Evolutionary conservation across 30 jellyfish, hydroid and myxozoan species (phyloP).

Genomic region (Pseudorhiza aurosa): DNA sequence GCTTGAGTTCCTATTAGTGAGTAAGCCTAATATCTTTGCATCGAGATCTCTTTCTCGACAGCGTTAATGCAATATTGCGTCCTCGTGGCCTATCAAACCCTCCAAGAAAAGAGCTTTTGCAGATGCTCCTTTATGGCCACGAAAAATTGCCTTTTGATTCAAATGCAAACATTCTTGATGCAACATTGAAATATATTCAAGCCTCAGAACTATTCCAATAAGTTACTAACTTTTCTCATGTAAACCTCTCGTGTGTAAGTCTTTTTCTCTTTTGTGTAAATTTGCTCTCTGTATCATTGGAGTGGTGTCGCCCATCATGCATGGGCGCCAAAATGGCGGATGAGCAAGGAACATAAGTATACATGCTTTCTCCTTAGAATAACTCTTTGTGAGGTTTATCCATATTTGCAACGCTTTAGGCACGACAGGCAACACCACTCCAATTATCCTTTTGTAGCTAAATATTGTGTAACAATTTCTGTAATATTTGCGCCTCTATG

Average conservation of each 20-base stretch:
- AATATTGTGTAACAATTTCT: not conserved
- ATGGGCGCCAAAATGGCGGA: conserved; percentile 4
- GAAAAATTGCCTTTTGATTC: conserved; percentile 39
- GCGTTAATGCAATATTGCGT: no score
- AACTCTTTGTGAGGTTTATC: not conserved
- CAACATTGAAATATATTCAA: conserved; percentile 8
- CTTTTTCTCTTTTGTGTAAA: not conserved
- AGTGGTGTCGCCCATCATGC: conserved; percentile 14
- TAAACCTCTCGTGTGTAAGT: conserved; percentile 1
- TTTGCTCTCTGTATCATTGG: not conserved
- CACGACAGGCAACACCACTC: not conserved
- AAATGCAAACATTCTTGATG: conserved; percentile 31
- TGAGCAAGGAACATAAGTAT: not conserved
- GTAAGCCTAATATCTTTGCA: no score
- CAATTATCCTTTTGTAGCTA: no score
- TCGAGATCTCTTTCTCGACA: no score
- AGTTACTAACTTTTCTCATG: not conserved
- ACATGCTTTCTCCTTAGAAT: not conserved
- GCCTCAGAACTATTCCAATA: conserved; percentile 4
- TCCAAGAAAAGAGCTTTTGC: conserved; percentile 17
- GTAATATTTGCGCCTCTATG: not conserved
- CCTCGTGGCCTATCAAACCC: conserved; percentile 3
- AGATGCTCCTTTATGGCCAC: conserved; percentile 27
- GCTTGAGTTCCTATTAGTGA: no score
- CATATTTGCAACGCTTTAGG: not conserved